Evolutionary conservation across 2,888 invertebrate species (phyloP).

Genomic region (Tetragonula carbonaria): DNA sequence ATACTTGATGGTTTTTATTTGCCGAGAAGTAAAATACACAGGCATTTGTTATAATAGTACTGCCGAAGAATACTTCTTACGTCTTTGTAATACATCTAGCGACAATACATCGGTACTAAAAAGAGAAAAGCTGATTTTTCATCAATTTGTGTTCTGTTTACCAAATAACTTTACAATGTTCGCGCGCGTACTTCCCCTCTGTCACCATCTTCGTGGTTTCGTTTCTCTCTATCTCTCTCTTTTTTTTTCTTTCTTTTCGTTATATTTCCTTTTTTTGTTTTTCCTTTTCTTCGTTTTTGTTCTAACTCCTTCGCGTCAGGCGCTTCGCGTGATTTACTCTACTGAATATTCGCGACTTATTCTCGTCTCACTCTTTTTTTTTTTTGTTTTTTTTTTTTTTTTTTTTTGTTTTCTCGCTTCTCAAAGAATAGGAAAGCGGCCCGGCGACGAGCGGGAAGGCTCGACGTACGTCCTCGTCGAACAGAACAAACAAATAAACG

Average conservation of each 20-base stretch:
- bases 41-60: slow-evolving; percentile 70
- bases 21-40: slow-evolving; percentile 74
- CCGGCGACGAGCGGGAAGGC: background rate
- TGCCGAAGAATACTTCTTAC: slow-evolving; percentile 65
- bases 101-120: slow-evolving; percentile 72
- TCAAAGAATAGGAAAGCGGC: slow-evolving; percentile 4
- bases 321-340: slow-evolving; percentile 6
- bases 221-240: too few species aligned
- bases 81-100: slow-evolving; percentile 72
- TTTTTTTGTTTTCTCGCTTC: background rate
- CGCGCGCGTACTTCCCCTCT: slow-evolving; percentile 32
- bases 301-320: background rate
- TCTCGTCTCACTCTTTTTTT: slow-evolving; percentile 2
- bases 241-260: background rate
- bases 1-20: slow-evolving; percentile 71
- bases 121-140: slow-evolving; percentile 71
- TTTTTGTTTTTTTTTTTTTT: too few species aligned
- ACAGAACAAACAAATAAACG: background rate
- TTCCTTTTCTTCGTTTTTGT: background rate
- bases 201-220: background rate
- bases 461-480: background rate
- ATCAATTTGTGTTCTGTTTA: slow-evolving; percentile 55
- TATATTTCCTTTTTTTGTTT: background rate
- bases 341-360: slow-evolving; percentile 29
- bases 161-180: slow-evolving; percentile 63